Percentiles rank a stretch among this genome's conserved stretches.
phyloP scores from a whole-genome alignment of 2,113 vertebrate species.

The Rhadina sibilatrix region DNA sequence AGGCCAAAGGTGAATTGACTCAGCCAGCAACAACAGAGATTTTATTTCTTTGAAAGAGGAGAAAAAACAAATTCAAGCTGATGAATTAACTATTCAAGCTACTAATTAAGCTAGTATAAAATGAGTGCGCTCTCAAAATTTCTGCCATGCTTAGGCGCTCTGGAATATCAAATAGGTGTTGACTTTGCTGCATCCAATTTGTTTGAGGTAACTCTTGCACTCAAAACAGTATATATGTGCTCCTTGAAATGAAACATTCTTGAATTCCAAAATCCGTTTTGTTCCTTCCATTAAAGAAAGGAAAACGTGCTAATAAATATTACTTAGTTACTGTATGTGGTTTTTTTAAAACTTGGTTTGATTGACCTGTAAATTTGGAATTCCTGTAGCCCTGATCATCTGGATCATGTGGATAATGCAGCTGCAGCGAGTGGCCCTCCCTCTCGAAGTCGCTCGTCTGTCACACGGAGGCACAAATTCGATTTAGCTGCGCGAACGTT shows the following conservation, averaged over 20 bases:
- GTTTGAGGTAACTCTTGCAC: not conserved
- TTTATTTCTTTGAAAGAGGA: not conserved
- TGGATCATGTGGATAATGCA: conserved; percentile 86
- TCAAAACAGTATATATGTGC: not conserved
- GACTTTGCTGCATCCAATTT: not conserved
- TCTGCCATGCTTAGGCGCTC: not conserved
- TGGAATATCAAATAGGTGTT: not conserved
- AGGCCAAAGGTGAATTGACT: not conserved
- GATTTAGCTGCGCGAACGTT: conserved; percentile 92
- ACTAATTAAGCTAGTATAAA: not conserved
- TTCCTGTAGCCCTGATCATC: conserved; percentile 82
- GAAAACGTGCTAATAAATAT: not conserved
- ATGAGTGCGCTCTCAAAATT: not conserved
- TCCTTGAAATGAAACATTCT: not conserved
- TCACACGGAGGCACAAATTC: conserved; percentile 91
- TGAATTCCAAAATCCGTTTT: not conserved
- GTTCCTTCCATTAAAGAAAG: not conserved
- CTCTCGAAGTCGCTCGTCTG: conserved; percentile 82
- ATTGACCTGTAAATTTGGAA: not conserved
- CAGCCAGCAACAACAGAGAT: not conserved
- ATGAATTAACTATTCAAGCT: not conserved
- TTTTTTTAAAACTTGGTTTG: not conserved
- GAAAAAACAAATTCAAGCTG: not conserved
- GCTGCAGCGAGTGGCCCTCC: conserved; percentile 81
- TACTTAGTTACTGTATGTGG: not conserved